Conservation (phyloP, 2,797 vertebrate species). For the Lagodon rhomboides region DNA sequence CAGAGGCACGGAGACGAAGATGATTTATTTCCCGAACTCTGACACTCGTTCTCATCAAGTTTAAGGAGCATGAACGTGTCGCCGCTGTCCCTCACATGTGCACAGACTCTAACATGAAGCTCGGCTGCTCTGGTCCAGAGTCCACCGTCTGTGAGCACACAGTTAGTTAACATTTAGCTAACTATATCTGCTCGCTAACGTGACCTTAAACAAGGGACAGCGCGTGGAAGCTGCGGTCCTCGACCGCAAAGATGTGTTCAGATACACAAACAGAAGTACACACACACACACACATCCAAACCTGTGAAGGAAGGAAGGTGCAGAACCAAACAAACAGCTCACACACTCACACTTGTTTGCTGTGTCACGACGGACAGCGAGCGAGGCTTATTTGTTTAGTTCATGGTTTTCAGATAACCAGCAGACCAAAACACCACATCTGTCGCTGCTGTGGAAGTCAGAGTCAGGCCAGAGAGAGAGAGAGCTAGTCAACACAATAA, state of each 20-base stretch:
- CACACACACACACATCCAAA: no score
- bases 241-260: neutral
- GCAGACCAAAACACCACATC: neutral
- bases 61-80: neutral
- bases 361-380: no score
- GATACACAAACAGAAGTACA: neutral
- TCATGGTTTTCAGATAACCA: neutral
- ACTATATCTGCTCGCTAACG: neutral
- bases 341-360: no score
- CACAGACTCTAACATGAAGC: neutral
- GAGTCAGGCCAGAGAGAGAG: neutral
- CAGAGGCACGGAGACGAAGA: neutral
- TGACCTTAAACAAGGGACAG: neutral
- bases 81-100: neutral
- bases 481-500: neutral
- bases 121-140: conserved; percentile 29
- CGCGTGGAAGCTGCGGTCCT: fast-evolving
- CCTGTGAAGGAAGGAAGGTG: no score
- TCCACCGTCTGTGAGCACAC: conserved; percentile 16
- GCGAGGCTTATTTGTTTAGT: no score
- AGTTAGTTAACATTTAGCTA: conserved; percentile 47
- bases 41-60: neutral
- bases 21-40: neutral
- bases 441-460: neutral
- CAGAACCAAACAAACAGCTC: no score